These are phyloP conservation scores for Sternarchorhynchus goeldii DNA, from an alignment of 2,797 vertebrate species.

Conservation along the genomic window DNA sequence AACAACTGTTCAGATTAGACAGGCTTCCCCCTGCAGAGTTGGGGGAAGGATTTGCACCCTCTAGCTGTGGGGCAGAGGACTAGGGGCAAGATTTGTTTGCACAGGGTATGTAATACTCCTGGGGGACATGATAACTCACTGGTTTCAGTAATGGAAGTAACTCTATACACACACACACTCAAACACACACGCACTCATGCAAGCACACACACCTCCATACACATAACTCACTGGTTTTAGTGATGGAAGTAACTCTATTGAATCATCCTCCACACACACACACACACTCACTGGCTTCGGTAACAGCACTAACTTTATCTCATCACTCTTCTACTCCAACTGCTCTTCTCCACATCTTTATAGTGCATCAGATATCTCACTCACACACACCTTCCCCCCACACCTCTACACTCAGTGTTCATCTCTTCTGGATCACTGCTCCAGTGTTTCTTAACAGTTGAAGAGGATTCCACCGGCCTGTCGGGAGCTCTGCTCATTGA, in stretches of 20 bases:
- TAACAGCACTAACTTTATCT: conserved; percentile 73
- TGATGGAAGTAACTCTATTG: too few species aligned
- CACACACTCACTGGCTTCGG: conserved; percentile 66
- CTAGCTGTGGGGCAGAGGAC: too few species aligned
- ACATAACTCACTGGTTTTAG: conserved; percentile 11
- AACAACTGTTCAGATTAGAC: too few species aligned
- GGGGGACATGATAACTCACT: conserved; percentile 66
- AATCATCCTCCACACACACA: too few species aligned
- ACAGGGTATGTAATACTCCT: too few species aligned
- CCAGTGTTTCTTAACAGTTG: conserved; percentile 80
- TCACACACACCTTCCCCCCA: background rate
- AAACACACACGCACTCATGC: background rate
- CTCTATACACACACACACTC: conserved; percentile 56
- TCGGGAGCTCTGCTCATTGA: conserved; percentile 84
- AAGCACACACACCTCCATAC: conserved; percentile 1
- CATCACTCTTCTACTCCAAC: conserved; percentile 57
- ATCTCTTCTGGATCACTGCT: conserved; percentile 77
- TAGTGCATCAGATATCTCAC: too few species aligned
- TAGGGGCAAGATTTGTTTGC: too few species aligned
- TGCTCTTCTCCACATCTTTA: background rate
- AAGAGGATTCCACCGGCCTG: conserved; percentile 82
- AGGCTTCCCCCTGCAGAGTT: too few species aligned
- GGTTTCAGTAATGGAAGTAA: conserved; percentile 70
- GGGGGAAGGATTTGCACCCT: too few species aligned
- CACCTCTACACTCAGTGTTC: background rate